These are phyloP conservation scores for Muntiacus reevesi DNA, from an alignment of 2,113 vertebrate species.

Conservation along the genomic window DNA sequence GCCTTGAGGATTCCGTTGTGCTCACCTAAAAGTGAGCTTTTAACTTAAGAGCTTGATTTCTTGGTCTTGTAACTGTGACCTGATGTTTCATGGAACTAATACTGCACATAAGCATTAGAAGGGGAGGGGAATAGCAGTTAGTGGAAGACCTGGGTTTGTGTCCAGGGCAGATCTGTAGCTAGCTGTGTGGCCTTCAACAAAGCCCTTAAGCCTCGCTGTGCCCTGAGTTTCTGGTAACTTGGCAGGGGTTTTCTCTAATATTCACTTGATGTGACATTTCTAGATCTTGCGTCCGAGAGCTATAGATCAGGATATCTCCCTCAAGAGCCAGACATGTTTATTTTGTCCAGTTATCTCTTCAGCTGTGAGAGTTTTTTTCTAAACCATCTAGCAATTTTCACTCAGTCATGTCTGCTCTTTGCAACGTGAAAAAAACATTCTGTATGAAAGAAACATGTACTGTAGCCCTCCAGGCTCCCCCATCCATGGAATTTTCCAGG, in stretches of 20 bases:
- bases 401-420: not conserved
- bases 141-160: fast-evolving
- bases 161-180: fast-evolving
- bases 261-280: not conserved
- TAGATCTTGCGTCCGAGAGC: not conserved
- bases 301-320: not conserved
- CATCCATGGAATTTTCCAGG: not conserved
- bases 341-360: not conserved
- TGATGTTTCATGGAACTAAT: not conserved
- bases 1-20: not conserved
- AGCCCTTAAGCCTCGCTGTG: not conserved
- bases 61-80: not conserved
- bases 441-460: not conserved
- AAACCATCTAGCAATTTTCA: not conserved
- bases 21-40: fast-evolving
- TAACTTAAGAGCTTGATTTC: not conserved
- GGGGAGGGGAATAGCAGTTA: not conserved
- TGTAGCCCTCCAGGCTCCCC: not conserved
- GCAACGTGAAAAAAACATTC: not conserved
- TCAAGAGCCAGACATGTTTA: not conserved
- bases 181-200: not conserved
- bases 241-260: fast-evolving
- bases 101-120: not conserved
- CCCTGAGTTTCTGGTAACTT: not conserved
- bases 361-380: not conserved